Percentiles rank a stretch among this genome's conserved stretches.
Evolutionary conservation across 1,140 invertebrate species (phyloP).

Genomic region (Pseudomyrmex gracilis): DNA sequence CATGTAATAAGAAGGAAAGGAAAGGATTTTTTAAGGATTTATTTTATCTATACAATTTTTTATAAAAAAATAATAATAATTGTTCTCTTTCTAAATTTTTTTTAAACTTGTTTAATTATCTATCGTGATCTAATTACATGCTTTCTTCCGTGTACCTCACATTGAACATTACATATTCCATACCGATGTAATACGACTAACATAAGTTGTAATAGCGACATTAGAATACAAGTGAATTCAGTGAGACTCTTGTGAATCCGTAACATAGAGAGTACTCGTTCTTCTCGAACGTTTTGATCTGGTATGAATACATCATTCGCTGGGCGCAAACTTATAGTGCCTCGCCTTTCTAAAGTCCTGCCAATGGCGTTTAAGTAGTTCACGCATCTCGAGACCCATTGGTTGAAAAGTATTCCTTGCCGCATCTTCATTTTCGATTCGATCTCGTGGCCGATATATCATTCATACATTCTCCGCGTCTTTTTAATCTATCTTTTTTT

Average conservation of each 20-base stretch:
- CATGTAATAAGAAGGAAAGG: background rate
- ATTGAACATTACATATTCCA: background rate
- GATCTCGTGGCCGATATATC: constrained; percentile 34
- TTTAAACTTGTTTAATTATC: background rate
- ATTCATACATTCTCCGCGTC: constrained; percentile 3
- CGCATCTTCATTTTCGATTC: constrained; percentile 51
- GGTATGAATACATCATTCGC: constrained; percentile 49
- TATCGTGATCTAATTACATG: background rate
- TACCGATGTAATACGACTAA: background rate
- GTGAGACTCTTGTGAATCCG: background rate
- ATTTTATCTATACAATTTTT: constrained; percentile 1
- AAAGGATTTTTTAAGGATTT: background rate
- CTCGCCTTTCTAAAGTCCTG: constrained; percentile 69
- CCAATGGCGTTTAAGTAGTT: constrained; percentile 78
- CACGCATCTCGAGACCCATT: constrained; percentile 69
- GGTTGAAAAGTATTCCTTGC: constrained; percentile 74
- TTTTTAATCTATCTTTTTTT: constrained; percentile 23
- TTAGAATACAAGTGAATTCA: constrained; percentile 11
- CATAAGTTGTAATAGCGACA: background rate
- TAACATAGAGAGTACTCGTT: constrained; percentile 1
- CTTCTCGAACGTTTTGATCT: constrained; percentile 7
- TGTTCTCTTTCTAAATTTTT: background rate
- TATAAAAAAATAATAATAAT: background rate
- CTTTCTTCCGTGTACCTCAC: background rate
- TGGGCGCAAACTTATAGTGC: constrained; percentile 76